A percentile compares a stretch with the other conserved stretches of the same genome.
These are phyloP conservation scores for Galago senegalensis DNA, from an alignment of 2,797 vertebrate species.

Conservation along the genomic window DNA sequence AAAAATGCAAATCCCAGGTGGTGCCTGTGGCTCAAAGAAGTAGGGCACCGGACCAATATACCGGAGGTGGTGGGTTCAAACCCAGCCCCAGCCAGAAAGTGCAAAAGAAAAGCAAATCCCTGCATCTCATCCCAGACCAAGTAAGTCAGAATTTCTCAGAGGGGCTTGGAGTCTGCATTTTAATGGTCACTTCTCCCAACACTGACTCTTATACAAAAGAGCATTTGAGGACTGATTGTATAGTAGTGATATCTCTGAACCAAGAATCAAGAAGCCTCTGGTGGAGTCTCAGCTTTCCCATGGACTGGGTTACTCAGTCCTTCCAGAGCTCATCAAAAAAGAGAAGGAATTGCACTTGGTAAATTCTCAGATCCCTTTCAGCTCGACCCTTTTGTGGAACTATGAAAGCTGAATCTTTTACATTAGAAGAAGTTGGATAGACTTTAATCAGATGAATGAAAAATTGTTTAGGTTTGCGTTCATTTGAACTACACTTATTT, in stretches of 20 bases:
- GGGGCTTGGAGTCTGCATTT: neutral
- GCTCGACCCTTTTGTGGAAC: neutral
- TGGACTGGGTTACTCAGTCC: neutral
- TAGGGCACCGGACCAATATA: no score
- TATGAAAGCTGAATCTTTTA: constrained; percentile 47
- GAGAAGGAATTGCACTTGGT: neutral
- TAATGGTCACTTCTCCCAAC: neutral
- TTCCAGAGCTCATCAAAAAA: neutral
- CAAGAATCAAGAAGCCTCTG: neutral
- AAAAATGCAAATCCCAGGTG: neutral
- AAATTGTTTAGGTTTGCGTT: constrained; percentile 13
- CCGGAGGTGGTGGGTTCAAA: no score
- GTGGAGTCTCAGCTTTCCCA: constrained; percentile 39
- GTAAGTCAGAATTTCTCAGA: constrained; percentile 35
- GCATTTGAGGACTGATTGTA: neutral
- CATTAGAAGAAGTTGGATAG: constrained; percentile 48
- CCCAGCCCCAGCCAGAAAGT: no score
- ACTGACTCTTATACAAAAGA: neutral
- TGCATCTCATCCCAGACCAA: neutral
- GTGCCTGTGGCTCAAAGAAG: no score
- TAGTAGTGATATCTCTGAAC: neutral
- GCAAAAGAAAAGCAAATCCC: neutral
- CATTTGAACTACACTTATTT: constrained; percentile 16
- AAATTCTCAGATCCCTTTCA: neutral
- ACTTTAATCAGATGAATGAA: constrained; percentile 39